These are phyloP conservation scores for Acrocephalus scirpaceus DNA, from an alignment of 2,797 vertebrate genomes.

Conservation along the genomic window DNA sequence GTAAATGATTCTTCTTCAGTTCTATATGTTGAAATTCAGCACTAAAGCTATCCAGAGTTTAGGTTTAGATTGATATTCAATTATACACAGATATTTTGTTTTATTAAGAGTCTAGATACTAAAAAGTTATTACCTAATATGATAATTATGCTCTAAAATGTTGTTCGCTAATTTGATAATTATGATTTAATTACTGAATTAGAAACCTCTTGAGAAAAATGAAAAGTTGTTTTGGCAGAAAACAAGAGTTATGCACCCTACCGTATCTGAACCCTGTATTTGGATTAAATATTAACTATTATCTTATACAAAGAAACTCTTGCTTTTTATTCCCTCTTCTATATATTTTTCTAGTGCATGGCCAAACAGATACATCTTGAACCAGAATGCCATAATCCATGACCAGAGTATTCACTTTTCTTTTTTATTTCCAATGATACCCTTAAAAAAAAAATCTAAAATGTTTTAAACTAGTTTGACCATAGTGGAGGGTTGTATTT, in stretches of 20 bases:
- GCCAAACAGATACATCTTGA: background rate
- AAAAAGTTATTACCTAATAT: background rate
- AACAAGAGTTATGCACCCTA: background rate
- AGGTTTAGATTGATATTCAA: background rate
- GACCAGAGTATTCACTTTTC: background rate
- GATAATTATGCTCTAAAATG: conserved; percentile 1
- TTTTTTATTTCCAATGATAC: background rate
- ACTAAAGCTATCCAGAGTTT: background rate
- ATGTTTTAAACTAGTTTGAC: background rate
- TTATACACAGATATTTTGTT: background rate
- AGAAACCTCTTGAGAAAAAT: background rate
- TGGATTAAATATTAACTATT: background rate
- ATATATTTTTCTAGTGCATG: background rate
- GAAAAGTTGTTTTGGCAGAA: background rate
- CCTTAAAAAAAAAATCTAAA: background rate
- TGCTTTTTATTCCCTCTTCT: background rate
- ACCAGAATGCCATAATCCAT: background rate
- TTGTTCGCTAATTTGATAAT: conserved; percentile 30
- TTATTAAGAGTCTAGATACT: background rate
- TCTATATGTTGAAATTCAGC: background rate
- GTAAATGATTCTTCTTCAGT: background rate
- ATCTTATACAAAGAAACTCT: background rate
- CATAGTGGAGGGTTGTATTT: background rate
- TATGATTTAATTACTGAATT: conserved; percentile 14
- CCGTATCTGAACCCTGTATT: background rate